These are phyloP conservation scores for Phthorimaea operculella DNA, from an alignment of 1,140 invertebrate species.

Conservation along the genomic window DNA sequence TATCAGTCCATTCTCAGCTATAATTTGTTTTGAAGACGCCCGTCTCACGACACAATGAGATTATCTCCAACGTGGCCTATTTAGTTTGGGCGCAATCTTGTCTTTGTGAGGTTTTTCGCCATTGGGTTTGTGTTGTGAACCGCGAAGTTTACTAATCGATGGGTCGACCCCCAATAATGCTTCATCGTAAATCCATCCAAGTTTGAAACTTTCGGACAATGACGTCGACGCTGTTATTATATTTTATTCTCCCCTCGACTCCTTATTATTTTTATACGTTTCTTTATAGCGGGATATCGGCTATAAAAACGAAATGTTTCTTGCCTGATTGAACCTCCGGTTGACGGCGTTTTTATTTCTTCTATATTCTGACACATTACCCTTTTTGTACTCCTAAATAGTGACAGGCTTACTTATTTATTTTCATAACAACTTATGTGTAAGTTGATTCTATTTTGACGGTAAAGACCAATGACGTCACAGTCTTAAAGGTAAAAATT, in stretches of 20 bases:
- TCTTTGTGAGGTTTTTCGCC: no score
- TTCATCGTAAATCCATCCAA: constrained; percentile 41
- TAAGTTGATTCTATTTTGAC: no score
- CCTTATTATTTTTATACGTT: constrained; percentile 62
- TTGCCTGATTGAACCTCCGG: constrained; percentile 53
- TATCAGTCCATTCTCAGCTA: no score
- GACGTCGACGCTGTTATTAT: constrained; percentile 47
- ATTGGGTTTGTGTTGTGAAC: neutral
- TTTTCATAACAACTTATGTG: neutral
- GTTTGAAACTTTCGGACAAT: constrained; percentile 30
- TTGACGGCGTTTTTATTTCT: constrained; percentile 30
- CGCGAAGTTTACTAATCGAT: neutral
- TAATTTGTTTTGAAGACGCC: no score
- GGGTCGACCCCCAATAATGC: constrained; percentile 22
- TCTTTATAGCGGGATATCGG: constrained; percentile 55
- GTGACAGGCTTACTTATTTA: neutral
- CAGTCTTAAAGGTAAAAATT: no score
- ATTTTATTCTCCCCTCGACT: constrained; percentile 55
- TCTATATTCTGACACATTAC: constrained; percentile 7
- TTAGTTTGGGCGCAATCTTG: no score
- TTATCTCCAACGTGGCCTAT: no score
- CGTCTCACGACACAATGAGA: no score
- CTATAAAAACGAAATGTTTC: constrained; percentile 56
- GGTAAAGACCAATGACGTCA: no score
- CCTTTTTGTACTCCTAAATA: neutral